Percentiles rank a stretch among this genome's conserved stretches.
Evolutionary conservation across 2,797 vertebrate genomes (phyloP).

Genomic region (Thunnus albacares): DNA sequence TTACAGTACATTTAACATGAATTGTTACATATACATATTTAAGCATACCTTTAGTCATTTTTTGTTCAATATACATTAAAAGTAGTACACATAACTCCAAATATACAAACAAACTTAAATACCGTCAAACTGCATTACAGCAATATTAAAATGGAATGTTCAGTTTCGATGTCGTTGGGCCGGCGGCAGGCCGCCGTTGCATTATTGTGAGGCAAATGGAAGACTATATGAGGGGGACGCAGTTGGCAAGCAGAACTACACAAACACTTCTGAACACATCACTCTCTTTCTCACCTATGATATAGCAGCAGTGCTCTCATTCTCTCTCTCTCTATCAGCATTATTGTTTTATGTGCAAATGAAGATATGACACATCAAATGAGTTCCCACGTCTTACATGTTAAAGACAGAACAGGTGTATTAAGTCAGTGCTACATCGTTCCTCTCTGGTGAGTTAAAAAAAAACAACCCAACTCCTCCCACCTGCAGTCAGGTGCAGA

Average conservation of each 20-base stretch:
- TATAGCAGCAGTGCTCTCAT: constrained; percentile 74
- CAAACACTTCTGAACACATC: constrained; percentile 50
- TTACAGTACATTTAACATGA: constrained; percentile 96
- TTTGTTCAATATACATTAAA: constrained; percentile 96
- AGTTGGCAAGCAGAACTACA: constrained; percentile 67
- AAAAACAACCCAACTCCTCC: not conserved
- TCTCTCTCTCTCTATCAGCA: constrained; percentile 49
- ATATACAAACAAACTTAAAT: constrained; percentile 97
- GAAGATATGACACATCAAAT: constrained; percentile 46
- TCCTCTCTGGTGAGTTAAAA: constrained; percentile 26
- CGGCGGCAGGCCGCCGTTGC: constrained; percentile 82
- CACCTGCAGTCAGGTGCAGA: not conserved
- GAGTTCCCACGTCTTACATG: constrained; percentile 52
- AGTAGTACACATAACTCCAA: constrained; percentile 93
- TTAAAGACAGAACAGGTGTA: constrained; percentile 46
- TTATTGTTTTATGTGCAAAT: constrained; percentile 74
- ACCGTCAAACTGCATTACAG: constrained; percentile 91
- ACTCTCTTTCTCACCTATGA: constrained; percentile 44
- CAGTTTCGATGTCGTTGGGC: constrained; percentile 80
- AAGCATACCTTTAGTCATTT: constrained; percentile 89
- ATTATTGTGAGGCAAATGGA: constrained; percentile 80
- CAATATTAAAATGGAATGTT: constrained; percentile 95
- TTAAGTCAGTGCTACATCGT: constrained; percentile 59
- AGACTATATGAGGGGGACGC: constrained; percentile 88
- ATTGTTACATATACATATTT: constrained; percentile 87